A percentile compares a stretch with the other conserved stretches of the same genome.
Conservation (phyloP, 2,888 invertebrate species). For the Carterocephalus palaemon region DNA sequence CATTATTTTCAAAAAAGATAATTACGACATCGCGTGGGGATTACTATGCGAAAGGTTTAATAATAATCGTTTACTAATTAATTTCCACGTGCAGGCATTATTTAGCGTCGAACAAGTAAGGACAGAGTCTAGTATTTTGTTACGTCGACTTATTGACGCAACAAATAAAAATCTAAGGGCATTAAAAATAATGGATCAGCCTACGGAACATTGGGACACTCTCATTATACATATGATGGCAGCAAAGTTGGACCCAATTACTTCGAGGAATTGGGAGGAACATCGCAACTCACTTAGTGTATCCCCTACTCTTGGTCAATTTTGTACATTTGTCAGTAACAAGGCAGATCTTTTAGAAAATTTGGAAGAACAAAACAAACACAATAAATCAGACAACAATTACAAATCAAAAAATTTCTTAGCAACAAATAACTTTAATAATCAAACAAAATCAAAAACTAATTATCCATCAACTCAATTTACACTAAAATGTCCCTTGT, state of each 20-base stretch:
- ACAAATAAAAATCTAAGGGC: constrained; percentile 31
- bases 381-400: neutral
- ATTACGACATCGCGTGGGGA: constrained; percentile 24
- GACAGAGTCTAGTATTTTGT: constrained; percentile 24
- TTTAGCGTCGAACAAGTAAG: constrained; percentile 29
- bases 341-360: constrained; percentile 18
- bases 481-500: constrained; percentile 13
- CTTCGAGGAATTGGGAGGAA: constrained; percentile 13
- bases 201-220: constrained; percentile 29
- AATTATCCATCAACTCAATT: neutral
- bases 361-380: constrained; percentile 24
- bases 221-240: constrained; percentile 31
- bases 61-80: constrained; percentile 30
- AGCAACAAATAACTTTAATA: neutral
- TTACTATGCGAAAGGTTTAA: constrained; percentile 26
- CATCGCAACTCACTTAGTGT: constrained; percentile 4
- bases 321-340: constrained; percentile 14
- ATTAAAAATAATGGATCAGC: constrained; percentile 21
- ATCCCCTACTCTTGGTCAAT: constrained; percentile 3
- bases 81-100: constrained; percentile 32
- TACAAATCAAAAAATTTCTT: constrained; percentile 8
- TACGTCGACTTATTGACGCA: constrained; percentile 28
- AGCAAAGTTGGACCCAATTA: constrained; percentile 26
- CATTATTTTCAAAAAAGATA: constrained; percentile 17
- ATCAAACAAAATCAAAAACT: neutral